Evolutionary conservation across 1,140 invertebrate genomes (phyloP), one percentile per base, ranked within the genome.

Genomic region (Bombus confusus): DNA sequence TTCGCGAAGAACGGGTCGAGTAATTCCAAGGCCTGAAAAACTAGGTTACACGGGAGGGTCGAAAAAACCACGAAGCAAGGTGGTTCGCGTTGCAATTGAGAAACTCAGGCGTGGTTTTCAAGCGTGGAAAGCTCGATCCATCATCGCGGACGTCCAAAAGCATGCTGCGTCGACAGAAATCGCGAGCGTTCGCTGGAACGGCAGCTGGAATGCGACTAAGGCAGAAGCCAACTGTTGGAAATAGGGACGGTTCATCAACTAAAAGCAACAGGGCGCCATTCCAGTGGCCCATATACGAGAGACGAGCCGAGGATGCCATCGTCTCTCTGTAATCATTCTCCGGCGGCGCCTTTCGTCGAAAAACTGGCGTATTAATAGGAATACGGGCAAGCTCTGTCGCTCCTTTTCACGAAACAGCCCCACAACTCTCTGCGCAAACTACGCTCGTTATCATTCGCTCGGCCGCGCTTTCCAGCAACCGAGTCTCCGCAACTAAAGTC

Each of bases 251-350:
- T 91, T 90, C 91, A 91, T 91, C 91, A 91, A 91, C 88, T 91
- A 91, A 91, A 91, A 91, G 90, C 91, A 90, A 91, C 90, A 87
- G 89, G 85, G 83, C 83, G 77, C 52, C 68, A 90, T 86, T 86
- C 88, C 73, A 77, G 68, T 91, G 91, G 85, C 88, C 90, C 83
- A 91, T 59, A 91, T 91, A 88, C 86, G 86, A 15, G 31, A 85
- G 81, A 87, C 82, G 75, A 88, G 41, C 72, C 69, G 79, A 83
- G 73, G n/a, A 81, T 83, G 77, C 73, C 68, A 87, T 90, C 80
- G 76, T 72, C 74, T 68, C 68, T 34, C 85, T 62, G 34, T 84
- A 83, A 89, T 89, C 73, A 85, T 75, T 81, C 71, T 15, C 68
- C 47, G 41, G 5, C 78, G 69, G 57, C 62, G 71, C 71, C 71